Evolutionary conservation across 1,140 invertebrate species (phyloP).

Genomic region (Aradophagus sp.): DNA sequence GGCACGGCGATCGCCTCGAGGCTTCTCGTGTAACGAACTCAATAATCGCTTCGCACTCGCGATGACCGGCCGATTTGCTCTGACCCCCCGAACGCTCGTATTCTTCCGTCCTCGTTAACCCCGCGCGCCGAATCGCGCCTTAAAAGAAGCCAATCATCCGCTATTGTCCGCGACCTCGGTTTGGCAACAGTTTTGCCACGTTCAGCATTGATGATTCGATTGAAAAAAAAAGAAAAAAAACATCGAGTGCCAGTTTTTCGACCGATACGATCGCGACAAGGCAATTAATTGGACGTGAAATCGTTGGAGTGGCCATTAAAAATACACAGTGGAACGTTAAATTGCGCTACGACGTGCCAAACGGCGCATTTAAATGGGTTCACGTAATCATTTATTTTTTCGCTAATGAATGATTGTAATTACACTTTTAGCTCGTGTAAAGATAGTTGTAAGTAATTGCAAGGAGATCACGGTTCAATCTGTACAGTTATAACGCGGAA

Average conservation of each 20-base stretch:
- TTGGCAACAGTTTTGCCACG: conserved; percentile 36
- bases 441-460: conserved; percentile 22
- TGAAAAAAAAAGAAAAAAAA: too few relatives aligned
- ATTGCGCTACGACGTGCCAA: too few relatives aligned
- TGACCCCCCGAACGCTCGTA: conserved; percentile 63
- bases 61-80: conserved; percentile 61
- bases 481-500: conserved; percentile 44
- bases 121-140: conserved; percentile 40
- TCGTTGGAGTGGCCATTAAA: too few relatives aligned
- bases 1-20: conserved; percentile 61
- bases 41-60: conserved; percentile 63
- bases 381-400: too few relatives aligned
- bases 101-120: conserved; percentile 65
- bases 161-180: conserved; percentile 31
- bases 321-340: too few relatives aligned
- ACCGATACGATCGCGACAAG: too few relatives aligned
- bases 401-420: conserved; percentile 8
- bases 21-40: conserved; percentile 64
- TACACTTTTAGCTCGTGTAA: conserved; percentile 11
- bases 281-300: too few relatives aligned
- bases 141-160: conserved; percentile 41
- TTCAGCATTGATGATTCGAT: too few relatives aligned
- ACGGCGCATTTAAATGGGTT: too few relatives aligned
- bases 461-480: conserved; percentile 20
- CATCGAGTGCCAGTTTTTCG: too few relatives aligned